phyloP scores from a whole-genome alignment of 2,113 vertebrate species.

The Microtus pennsylvanicus region DNA sequence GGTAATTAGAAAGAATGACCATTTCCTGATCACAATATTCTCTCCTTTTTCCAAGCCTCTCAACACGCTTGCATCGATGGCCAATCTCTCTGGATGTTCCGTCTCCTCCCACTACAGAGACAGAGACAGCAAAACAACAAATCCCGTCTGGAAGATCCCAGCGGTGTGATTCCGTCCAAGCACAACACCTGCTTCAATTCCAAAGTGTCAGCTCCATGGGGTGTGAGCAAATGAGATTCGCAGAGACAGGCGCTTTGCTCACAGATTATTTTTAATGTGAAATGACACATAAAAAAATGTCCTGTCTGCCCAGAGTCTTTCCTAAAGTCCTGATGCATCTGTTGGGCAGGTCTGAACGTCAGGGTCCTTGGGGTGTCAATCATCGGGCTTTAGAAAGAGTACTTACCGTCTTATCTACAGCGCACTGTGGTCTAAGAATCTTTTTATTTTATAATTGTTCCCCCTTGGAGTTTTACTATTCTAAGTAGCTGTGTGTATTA shows the following conservation, averaged over 20 bases:
- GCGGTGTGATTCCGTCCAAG: neutral
- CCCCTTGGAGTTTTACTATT: neutral
- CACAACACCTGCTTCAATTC: neutral
- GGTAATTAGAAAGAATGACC: neutral
- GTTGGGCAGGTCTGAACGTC: neutral
- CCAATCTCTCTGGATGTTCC: neutral
- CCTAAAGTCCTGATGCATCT: neutral
- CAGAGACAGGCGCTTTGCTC: neutral
- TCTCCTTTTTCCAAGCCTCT: neutral
- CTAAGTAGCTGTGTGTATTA: neutral
- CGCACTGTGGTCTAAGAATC: neutral
- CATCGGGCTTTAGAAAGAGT: no score
- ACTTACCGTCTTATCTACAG: neutral
- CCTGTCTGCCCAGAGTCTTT: neutral
- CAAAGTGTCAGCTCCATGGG: neutral
- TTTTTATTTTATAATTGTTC: neutral
- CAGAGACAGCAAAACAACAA: no score
- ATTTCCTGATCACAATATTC: accelerated
- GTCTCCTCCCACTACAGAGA: neutral
- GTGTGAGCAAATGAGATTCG: neutral
- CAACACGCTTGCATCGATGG: accelerated
- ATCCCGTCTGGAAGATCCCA: neutral
- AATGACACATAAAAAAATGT: no score
- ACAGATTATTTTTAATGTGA: neutral
- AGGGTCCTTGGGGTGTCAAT: neutral